A percentile compares a stretch with the other conserved stretches of the same genome.
phyloP scores from a whole-genome alignment of 2,888 invertebrate genomes.

The Geotrupes spiniger region DNA sequence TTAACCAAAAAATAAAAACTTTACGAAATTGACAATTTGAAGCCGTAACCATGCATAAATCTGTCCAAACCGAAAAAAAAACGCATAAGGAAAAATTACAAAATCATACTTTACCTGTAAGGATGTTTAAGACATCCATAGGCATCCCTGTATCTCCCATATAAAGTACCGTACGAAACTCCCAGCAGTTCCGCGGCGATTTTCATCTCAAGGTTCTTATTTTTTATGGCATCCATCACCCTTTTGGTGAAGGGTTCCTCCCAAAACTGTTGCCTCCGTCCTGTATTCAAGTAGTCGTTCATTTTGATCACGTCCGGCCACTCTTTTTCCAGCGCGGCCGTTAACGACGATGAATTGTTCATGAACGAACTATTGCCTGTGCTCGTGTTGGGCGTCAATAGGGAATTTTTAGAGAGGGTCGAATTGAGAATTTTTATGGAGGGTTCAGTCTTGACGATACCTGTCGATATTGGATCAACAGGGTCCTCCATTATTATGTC shows the following conservation, averaged over 20 bases:
- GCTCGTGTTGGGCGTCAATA: conserved; percentile 30
- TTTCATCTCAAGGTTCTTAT: conserved; percentile 91
- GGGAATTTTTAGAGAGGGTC: conserved; percentile 17
- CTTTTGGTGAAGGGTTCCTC: conserved; percentile 86
- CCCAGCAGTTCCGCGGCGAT: conserved; percentile 86
- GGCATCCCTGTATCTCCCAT: conserved; percentile 85
- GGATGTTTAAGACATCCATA: conserved; percentile 86
- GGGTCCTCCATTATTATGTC: conserved; percentile 34
- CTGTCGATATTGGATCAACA: conserved; percentile 35
- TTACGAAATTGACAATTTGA: too few species aligned
- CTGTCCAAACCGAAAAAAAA: not conserved
- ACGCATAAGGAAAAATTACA: conserved; percentile 8
- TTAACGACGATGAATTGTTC: conserved; percentile 41
- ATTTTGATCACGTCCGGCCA: conserved; percentile 76
- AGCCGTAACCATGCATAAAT: too few species aligned
- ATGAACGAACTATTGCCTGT: conserved; percentile 26
- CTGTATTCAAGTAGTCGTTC: conserved; percentile 82
- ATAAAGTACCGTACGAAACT: conserved; percentile 87
- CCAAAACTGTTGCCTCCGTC: conserved; percentile 88
- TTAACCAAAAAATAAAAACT: too few species aligned
- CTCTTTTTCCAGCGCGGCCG: conserved; percentile 48
- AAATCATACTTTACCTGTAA: conserved; percentile 69
- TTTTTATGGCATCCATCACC: conserved; percentile 85
- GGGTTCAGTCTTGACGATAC: conserved; percentile 22
- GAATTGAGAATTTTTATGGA: conserved; percentile 16